Evolutionary conservation across 92 coral and sea anemone genomes (phyloP), one percentile per base, ranked within the genome.

Genomic region (Porites cylindrica): DNA sequence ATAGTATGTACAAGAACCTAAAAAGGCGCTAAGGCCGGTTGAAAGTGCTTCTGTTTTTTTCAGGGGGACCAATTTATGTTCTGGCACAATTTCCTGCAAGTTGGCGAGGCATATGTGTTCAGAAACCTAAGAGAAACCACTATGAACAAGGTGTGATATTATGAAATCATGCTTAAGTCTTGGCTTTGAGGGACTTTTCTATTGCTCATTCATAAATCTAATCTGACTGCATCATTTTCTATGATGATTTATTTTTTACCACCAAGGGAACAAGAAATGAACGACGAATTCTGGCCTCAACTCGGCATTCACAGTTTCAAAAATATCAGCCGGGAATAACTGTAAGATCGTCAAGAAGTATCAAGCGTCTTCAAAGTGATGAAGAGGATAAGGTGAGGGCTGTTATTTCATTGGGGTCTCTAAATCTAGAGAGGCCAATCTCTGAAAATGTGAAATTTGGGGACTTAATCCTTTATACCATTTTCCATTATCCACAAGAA

Each of bases 101-200:
- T 95, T 54, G 96, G 84, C 13, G 77, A 89, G 76, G 81, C 81
- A 11, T 95, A 89, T 52, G 82, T 93, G 11, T 66, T 95, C 29
- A 82, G 91, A 47, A 85, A 82, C 1, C 43, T 95, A 10, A 70
- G 84, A 58, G 82, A 93, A 78, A 91, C 98, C 1, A 92, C 96
- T 1, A 95, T 95, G 98, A 95, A 95, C 66, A 95, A 95, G 98
- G 98, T 95, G 80, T n/a, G 58, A 10, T 5, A 14, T 20, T 12
- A n/a, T 6, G 32, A 8, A 26, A 1, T 14, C 11, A 2, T 29
- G 32, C 2, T 53, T 10, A 10, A 24, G 29, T 51, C 29, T 52
- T 58, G 65, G 64, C 67, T 77, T 7, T 9, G 60, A 54, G 17
- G 2, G 12, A 8, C 13, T 56, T 56, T 56, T 10, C 12, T 0